These are phyloP conservation scores for Cephus pygmeus DNA, from an alignment of 2,888 invertebrate genomes.

Conservation along the genomic window DNA sequence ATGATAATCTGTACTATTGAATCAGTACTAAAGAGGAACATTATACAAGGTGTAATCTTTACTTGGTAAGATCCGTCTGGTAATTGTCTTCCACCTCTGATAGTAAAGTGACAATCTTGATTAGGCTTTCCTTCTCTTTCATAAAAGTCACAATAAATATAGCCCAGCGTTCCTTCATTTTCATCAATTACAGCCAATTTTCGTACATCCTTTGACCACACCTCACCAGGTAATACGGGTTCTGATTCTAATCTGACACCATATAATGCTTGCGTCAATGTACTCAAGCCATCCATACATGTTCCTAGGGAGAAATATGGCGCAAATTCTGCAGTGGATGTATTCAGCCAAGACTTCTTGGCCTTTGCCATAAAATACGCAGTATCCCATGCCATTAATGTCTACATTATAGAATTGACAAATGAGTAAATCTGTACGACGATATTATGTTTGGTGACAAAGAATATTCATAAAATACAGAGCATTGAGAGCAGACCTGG, in stretches of 20 bases:
- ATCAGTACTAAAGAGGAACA: neutral
- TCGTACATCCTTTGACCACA: conserved; percentile 89
- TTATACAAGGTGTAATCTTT: conserved; percentile 16
- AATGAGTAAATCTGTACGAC: too few species aligned
- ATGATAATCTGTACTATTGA: neutral
- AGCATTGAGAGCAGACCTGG: conserved; percentile 30
- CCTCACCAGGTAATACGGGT: conserved; percentile 76
- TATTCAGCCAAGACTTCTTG: conserved; percentile 77
- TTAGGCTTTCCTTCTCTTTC: conserved; percentile 91
- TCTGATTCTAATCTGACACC: conserved; percentile 82
- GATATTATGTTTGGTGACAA: too few species aligned
- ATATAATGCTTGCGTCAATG: conserved; percentile 85
- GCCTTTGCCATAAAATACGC: conserved; percentile 84
- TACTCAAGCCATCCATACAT: conserved; percentile 97
- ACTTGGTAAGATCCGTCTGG: conserved; percentile 87
- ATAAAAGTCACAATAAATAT: conserved; percentile 98
- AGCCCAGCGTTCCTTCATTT: conserved; percentile 84
- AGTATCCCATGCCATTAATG: conserved; percentile 81
- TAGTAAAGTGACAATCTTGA: conserved; percentile 99
- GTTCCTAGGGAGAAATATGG: conserved; percentile 92
- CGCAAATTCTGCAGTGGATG: conserved; percentile 78
- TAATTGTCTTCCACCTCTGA: conserved; percentile 88
- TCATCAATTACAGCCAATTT: conserved; percentile 92
- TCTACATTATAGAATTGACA: conserved; percentile 25
- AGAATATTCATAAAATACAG: conserved; percentile 64